phyloP scores from a whole-genome alignment of 1,140 invertebrate species.

The Venustaconcha ellipsiformis region DNA sequence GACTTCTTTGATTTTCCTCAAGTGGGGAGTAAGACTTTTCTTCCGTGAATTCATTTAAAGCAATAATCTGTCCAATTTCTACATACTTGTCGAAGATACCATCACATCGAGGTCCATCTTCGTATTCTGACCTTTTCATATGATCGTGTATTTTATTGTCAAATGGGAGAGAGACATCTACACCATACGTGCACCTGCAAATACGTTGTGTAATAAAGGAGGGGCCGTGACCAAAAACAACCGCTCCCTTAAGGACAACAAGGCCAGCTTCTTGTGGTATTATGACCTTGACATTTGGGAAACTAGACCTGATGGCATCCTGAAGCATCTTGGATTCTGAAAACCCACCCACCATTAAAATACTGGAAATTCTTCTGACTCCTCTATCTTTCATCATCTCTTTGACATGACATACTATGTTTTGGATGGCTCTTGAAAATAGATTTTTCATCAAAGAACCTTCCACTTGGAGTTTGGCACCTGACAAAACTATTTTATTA shows the following conservation, averaged over 20 bases:
- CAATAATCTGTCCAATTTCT: not conserved
- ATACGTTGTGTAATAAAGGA: not conserved
- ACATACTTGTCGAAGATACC: not conserved
- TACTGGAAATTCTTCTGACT: too few relatives aligned
- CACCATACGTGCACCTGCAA: not conserved
- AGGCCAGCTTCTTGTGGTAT: not conserved
- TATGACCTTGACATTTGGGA: not conserved
- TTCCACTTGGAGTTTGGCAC: too few relatives aligned
- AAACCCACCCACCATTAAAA: not conserved
- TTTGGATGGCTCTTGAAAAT: too few relatives aligned
- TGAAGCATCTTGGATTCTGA: not conserved
- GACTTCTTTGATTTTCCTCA: not conserved
- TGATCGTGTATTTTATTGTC: not conserved
- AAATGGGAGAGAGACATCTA: not conserved
- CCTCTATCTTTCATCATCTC: too few relatives aligned
- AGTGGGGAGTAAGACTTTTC: not conserved
- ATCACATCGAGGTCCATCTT: not conserved
- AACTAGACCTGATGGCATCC: not conserved
- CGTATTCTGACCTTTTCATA: not conserved
- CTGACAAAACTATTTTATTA: too few relatives aligned
- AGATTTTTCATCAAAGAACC: too few relatives aligned
- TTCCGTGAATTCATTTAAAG: not conserved
- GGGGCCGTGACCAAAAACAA: not conserved
- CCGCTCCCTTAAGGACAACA: not conserved
- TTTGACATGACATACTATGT: too few relatives aligned